Conservation (phyloP, 2,113 vertebrate genomes). For the Hystrix cristata region DNA sequence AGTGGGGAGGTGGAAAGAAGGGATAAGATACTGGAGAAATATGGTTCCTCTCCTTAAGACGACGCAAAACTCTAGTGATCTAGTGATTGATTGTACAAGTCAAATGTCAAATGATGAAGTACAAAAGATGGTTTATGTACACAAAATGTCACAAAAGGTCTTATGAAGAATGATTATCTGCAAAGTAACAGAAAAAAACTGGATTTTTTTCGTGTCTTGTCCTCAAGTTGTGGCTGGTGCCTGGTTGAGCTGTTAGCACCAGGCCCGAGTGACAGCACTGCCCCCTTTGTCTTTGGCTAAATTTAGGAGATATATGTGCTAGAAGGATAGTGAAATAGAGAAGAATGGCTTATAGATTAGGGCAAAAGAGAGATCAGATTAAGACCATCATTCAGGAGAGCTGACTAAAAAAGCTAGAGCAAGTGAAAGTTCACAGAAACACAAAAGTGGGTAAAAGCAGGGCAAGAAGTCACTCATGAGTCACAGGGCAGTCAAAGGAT, state of each 20-base stretch:
- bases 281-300: neutral
- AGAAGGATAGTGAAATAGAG: neutral
- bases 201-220: neutral
- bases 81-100: neutral
- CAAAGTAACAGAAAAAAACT: neutral
- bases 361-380: neutral
- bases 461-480: neutral
- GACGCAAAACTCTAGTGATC: neutral
- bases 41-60: neutral
- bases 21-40: neutral
- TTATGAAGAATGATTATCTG: neutral
- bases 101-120: neutral
- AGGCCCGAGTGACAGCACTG: neutral
- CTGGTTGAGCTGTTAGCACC: neutral
- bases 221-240: neutral
- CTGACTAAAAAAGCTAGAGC: neutral
- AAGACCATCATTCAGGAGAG: neutral
- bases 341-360: neutral
- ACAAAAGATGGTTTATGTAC: neutral
- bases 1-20: neutral
- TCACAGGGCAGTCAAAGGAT: neutral
- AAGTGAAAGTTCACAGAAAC: neutral
- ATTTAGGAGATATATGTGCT: neutral
- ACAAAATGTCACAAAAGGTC: neutral
- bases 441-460: neutral